phyloP scores from a whole-genome alignment of 2,797 vertebrate species.

The Gastrophryne carolinensis region DNA sequence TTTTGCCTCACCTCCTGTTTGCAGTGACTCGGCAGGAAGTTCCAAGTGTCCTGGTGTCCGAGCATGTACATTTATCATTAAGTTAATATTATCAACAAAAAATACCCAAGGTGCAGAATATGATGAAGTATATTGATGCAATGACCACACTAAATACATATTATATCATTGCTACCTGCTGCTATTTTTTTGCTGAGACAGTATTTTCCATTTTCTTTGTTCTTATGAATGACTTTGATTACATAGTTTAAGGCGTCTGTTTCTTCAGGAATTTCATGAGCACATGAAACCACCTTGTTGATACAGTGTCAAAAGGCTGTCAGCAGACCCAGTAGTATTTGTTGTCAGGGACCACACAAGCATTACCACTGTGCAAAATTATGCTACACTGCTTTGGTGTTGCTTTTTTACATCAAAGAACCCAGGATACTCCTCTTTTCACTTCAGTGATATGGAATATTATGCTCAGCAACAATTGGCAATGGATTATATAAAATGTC shows the following conservation, averaged over 20 bases:
- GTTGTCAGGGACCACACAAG: slow-evolving; percentile 43
- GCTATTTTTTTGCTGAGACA: slow-evolving; percentile 3
- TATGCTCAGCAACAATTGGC: slow-evolving; percentile 20
- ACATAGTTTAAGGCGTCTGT: slow-evolving; percentile 38
- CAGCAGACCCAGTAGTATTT: slow-evolving; percentile 44
- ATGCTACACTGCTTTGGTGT: slow-evolving; percentile 29
- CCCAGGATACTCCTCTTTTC: slow-evolving; percentile 12
- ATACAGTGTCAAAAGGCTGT: slow-evolving; percentile 44
- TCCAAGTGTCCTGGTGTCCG: no score
- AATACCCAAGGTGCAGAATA: neutral
- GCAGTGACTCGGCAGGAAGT: no score
- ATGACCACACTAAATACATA: neutral
- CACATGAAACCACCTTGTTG: slow-evolving; percentile 48
- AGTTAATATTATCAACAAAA: no score
- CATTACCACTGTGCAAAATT: slow-evolving; percentile 31
- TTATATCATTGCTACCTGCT: slow-evolving; percentile 33
- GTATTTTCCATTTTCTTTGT: slow-evolving; percentile 43
- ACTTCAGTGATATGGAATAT: slow-evolving; percentile 30
- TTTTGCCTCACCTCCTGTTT: no score
- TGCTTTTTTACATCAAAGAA: slow-evolving; percentile 47
- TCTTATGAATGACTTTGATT: slow-evolving; percentile 39
- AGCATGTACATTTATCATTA: no score
- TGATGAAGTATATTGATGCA: neutral
- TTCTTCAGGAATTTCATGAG: slow-evolving; percentile 39
- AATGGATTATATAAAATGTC: neutral